phyloP scores from a whole-genome alignment of 1,140 invertebrate species.

The Steinernema khuongi region DNA sequence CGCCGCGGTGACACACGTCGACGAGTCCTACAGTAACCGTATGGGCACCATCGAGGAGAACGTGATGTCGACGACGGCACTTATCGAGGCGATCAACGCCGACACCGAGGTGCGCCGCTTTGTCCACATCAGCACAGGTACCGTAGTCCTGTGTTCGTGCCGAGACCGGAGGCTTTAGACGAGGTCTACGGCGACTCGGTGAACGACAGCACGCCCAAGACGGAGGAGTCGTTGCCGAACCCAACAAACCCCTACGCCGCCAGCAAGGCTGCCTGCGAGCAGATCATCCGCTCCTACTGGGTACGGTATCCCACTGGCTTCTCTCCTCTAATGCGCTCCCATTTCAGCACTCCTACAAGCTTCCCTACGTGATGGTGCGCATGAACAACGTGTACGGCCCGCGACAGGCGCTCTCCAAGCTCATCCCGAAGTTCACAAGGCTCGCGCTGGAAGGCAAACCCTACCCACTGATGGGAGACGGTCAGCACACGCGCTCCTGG shows the following conservation, averaged over 20 bases:
- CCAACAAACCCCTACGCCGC: conserved; percentile 59
- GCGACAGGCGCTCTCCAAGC: conserved; percentile 56
- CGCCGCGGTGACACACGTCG: conserved; percentile 58
- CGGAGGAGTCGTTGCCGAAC: conserved; percentile 49
- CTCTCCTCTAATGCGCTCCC: neutral
- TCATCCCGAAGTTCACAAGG: conserved; percentile 58
- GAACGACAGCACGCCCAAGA: conserved; percentile 48
- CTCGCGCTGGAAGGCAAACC: conserved; percentile 57
- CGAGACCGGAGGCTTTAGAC: conserved; percentile 41
- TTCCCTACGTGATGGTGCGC: conserved; percentile 59
- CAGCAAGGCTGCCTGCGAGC: conserved; percentile 55
- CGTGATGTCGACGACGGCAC: conserved; percentile 51
- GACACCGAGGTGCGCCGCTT: conserved; percentile 44
- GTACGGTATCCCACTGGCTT: conserved; percentile 29
- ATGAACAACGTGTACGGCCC: conserved; percentile 59
- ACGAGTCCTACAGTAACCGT: conserved; percentile 58
- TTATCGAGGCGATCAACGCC: conserved; percentile 50
- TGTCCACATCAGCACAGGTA: conserved; percentile 58
- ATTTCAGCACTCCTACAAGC: conserved; percentile 59
- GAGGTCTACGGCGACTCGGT: conserved; percentile 57
- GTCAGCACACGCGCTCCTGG: conserved; percentile 55
- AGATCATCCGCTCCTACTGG: conserved; percentile 52
- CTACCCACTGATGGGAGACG: conserved; percentile 59
- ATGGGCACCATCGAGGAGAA: conserved; percentile 59
- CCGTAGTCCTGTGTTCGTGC: neutral